Evolutionary conservation across 2,797 vertebrate genomes (phyloP), one percentile per base, ranked within the genome.

Genomic region (Phalanger gymnotis): DNA sequence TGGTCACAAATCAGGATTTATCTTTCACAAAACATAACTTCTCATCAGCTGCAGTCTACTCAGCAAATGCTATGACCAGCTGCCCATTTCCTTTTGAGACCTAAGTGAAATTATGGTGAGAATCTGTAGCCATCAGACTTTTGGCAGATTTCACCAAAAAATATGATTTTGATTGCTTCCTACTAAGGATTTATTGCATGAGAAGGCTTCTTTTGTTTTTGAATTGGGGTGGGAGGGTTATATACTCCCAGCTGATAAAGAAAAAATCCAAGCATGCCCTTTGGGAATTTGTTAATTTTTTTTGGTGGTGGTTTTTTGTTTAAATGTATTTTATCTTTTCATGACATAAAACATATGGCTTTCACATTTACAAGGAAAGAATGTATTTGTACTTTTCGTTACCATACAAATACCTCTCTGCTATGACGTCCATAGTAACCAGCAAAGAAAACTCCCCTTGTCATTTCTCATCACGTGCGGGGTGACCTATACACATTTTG

Each of bases 121-220:
- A 93, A 90, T 96, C 90, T 95, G 61, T 2, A 96, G 93, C 92
- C 94, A 16, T 93, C 94, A 96, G 95, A 96, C 47, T 95, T 56
- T 66, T 94, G 92, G 91, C 0, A 96, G 90, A 52, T 73, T 96
- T 97, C 66, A 94, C 52, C 19, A 34, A 73, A 93, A 97, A 97
- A 95, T 94, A 87, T 13, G 30, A 31, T 16, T 93, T 97, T 96
- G 94, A 95, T 93, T 95, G 28, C 91, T 89, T 47, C 2, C 2
- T 93, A 87, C 96, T 97, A 96, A 96, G 97, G 93, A 94, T 93
- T 95, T 93, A 97, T 95, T 90, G 57, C 1, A 4, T 10, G 61
- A 93, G 90, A 90, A 51, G 56, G 51, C 34, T 96, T 92, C 34
- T 87, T 94, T 92, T 94, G 58, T 47, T 81, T 81, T 47, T 25